Percentiles rank a stretch among this genome's conserved stretches.
These are phyloP conservation scores for Neolamprologus falcicula DNA, from an alignment of 2,113 vertebrate species.

Conservation along the genomic window DNA sequence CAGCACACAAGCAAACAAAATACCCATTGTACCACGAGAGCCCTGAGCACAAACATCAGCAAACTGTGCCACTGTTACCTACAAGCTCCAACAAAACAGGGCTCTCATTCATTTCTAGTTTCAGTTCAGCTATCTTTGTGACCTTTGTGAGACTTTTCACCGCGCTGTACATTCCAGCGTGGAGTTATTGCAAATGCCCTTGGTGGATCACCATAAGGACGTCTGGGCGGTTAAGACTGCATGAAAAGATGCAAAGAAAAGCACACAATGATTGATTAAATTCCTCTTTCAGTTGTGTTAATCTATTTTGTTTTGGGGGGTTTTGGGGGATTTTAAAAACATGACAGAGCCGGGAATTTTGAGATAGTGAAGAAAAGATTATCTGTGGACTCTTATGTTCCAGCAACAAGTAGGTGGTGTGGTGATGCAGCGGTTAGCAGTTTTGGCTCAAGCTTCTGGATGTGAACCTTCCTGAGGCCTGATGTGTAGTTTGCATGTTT, in stretches of 20 bases:
- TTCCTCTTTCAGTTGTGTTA: background rate
- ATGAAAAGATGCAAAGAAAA: background rate
- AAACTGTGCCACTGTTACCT: conserved; percentile 30
- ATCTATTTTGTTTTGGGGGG: background rate
- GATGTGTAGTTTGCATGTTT: background rate
- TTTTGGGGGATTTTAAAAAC: background rate
- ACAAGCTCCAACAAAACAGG: conserved; percentile 26
- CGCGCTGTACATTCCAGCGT: conserved; percentile 22
- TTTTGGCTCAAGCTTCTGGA: background rate
- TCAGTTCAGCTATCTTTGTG: conserved; percentile 5
- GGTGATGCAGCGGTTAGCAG: background rate
- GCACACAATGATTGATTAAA: background rate
- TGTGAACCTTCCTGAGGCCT: background rate
- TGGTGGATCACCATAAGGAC: conserved; percentile 39
- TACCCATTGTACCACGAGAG: conserved; percentile 35
- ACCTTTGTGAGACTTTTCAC: conserved; percentile 25
- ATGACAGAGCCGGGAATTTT: background rate
- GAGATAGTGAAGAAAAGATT: background rate
- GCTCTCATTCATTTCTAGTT: conserved; percentile 35
- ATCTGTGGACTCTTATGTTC: background rate
- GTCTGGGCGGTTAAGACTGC: background rate
- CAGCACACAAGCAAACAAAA: conserved; percentile 48
- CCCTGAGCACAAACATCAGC: conserved; percentile 18
- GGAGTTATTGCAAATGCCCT: conserved; percentile 38
- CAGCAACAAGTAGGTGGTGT: background rate